Conservation (phyloP, 2,888 invertebrate species). For the Himalopsyche kuldschensis region DNA sequence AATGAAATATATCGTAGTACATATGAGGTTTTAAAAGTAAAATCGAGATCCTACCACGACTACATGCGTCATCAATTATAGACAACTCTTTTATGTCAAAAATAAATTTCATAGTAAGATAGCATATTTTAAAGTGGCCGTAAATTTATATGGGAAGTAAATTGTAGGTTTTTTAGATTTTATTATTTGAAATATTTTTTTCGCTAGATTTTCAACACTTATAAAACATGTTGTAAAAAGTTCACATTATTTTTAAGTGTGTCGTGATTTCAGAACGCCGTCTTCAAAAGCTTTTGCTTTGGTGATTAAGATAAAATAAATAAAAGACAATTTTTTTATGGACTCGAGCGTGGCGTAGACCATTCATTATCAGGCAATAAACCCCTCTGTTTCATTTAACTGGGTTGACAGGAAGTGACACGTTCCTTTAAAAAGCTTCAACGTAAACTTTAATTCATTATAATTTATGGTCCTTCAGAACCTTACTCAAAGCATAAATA, state of each 20-base stretch:
- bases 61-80: no score
- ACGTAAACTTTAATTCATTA: no score
- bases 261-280: background rate
- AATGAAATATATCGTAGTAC: no score
- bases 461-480: no score
- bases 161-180: background rate
- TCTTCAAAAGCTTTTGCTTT: background rate
- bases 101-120: no score
- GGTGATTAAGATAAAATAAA: constrained; percentile 23
- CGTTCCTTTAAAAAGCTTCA: background rate
- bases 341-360: constrained; percentile 17
- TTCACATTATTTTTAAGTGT: background rate
- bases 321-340: constrained; percentile 5
- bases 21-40: no score
- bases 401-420: background rate
- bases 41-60: no score
- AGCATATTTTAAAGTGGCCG: no score
- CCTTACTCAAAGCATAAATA: no score
- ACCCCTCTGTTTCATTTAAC: constrained; percentile 5
- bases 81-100: no score
- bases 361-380: constrained; percentile 34
- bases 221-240: background rate
- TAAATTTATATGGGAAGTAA: background rate
- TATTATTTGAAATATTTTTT: background rate
- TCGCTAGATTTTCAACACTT: background rate